Percentiles rank a stretch among this genome's conserved stretches.
Conservation (phyloP, 2,113 vertebrate species). For the Onychostoma macrolepis region DNA sequence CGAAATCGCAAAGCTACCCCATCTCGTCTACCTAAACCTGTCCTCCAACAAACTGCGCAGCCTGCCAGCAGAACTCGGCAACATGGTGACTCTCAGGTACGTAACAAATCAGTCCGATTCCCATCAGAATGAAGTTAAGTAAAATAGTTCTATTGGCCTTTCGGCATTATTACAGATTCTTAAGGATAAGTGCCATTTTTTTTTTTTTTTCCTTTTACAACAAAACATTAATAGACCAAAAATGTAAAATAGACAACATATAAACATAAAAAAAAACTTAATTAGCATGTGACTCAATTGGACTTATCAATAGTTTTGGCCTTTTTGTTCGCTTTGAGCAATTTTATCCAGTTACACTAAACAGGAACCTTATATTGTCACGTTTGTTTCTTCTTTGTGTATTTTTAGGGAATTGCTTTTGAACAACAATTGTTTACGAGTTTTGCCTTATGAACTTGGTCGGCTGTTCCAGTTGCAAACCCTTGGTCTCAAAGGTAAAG, state of each 20-base stretch:
- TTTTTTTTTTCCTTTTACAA: background rate
- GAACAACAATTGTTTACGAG: conserved; percentile 99
- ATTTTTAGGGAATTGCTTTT: conserved; percentile 97
- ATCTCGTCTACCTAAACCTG: conserved; percentile 97
- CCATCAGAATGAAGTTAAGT: background rate
- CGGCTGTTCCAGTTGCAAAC: conserved; percentile 98
- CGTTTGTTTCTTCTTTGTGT: background rate
- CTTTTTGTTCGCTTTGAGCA: background rate
- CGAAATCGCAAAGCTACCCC: conserved; percentile 97
- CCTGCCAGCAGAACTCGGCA: conserved; percentile 98
- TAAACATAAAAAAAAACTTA: background rate
- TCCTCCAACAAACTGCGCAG: conserved; percentile 99
- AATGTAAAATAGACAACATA: background rate
- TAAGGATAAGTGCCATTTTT: background rate
- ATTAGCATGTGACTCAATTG: background rate
- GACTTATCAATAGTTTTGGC: background rate
- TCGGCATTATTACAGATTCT: background rate
- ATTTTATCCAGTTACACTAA: background rate
- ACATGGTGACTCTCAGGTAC: conserved; percentile 99
- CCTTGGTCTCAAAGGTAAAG: conserved; percentile 94
- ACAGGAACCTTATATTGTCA: background rate
- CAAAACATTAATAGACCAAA: background rate
- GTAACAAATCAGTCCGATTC: conserved; percentile 6
- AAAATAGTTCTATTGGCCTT: background rate
- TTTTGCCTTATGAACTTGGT: conserved; percentile 99